Conservation (phyloP, 1,140 invertebrate species). For the Thalassaphorura encarpata region DNA sequence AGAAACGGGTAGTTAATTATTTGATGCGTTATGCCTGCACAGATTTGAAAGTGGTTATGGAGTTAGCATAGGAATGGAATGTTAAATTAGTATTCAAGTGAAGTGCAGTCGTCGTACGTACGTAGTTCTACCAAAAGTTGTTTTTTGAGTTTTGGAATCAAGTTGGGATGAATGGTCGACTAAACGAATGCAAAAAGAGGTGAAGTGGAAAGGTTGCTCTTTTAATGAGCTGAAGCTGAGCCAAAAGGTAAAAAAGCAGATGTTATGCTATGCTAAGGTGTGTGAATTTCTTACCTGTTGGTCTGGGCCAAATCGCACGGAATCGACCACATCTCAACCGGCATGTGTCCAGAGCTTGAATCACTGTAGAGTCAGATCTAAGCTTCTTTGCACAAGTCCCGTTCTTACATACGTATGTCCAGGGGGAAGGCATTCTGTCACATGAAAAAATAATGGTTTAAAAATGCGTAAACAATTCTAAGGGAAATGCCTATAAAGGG, state of each 20-base stretch:
- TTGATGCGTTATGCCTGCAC: too few species aligned
- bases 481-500: too few species aligned
- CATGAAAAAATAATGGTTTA: background rate
- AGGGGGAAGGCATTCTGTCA: slow-evolving; percentile 32
- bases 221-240: background rate
- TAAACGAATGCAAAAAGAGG: too few species aligned
- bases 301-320: slow-evolving; percentile 33
- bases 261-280: background rate
- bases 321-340: slow-evolving; percentile 31
- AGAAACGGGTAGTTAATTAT: too few species aligned
- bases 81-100: too few species aligned
- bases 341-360: slow-evolving; percentile 33
- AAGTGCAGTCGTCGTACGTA: too few species aligned
- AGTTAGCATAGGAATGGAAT: too few species aligned
- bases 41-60: too few species aligned
- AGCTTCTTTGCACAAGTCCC: slow-evolving; percentile 33
- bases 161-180: too few species aligned
- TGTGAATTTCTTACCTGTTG: slow-evolving; percentile 25
- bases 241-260: background rate
- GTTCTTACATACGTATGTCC: slow-evolving; percentile 33
- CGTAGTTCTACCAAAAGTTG: too few species aligned
- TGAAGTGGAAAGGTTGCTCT: background rate
- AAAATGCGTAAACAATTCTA: background rate
- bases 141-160: too few species aligned
- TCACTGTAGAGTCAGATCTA: slow-evolving; percentile 32